Percentiles rank a stretch among this genome's conserved stretches.
phyloP scores from a whole-genome alignment of 2,113 vertebrate species.

The Gorsachius goisagi region DNA sequence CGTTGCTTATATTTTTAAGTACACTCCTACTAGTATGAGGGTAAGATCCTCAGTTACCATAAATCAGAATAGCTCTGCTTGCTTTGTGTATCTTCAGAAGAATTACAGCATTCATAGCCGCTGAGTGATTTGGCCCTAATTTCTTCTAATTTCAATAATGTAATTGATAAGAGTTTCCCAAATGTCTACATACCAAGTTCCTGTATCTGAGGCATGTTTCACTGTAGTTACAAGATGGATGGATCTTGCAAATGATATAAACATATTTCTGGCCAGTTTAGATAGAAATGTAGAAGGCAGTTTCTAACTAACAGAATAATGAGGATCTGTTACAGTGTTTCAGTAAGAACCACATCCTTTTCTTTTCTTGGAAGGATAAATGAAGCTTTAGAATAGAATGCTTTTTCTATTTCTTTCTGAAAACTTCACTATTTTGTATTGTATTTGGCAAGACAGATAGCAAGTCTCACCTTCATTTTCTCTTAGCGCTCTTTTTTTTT shows the following conservation, averaged over 20 bases:
- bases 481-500: neutral
- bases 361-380: neutral
- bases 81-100: neutral
- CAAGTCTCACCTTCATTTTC: neutral
- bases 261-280: neutral
- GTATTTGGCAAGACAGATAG: neutral
- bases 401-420: neutral
- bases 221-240: neutral
- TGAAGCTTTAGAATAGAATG: neutral
- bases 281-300: neutral
- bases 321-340: neutral
- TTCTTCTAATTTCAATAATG: conserved; percentile 33
- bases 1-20: conserved; percentile 24
- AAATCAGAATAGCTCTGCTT: conserved; percentile 32
- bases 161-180: neutral
- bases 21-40: neutral
- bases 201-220: neutral
- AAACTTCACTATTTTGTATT: neutral
- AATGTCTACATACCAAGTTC: neutral
- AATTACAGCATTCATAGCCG: neutral
- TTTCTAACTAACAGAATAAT: neutral
- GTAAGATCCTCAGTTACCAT: neutral
- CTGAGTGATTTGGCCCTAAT: neutral
- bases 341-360: neutral
- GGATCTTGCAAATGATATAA: neutral